Percentiles rank a stretch among this genome's conserved stretches.
These are phyloP conservation scores for Bovichtus diacanthus DNA, from an alignment of 2,797 vertebrate species.

Conservation along the genomic window DNA sequence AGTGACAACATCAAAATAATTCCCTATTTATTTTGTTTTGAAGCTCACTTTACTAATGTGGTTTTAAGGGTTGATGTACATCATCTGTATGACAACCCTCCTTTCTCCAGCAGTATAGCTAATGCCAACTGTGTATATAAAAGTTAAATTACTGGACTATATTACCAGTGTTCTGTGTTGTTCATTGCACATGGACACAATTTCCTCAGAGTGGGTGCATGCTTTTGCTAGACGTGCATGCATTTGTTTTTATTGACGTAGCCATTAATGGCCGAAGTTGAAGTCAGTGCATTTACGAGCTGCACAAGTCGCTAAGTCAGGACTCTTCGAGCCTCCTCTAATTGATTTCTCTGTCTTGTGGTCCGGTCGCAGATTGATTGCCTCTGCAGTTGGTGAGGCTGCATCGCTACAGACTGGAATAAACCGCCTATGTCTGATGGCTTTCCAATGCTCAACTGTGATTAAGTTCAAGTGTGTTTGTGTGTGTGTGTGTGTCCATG, in stretches of 20 bases:
- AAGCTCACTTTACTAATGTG: neutral
- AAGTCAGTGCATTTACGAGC: constrained; percentile 50
- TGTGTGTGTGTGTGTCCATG: constrained; percentile 30
- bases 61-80: neutral
- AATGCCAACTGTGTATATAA: neutral
- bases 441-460: constrained; percentile 63
- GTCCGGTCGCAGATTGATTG: constrained; percentile 68
- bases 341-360: constrained; percentile 72
- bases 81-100: neutral
- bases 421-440: constrained; percentile 41
- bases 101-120: neutral
- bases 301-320: constrained; percentile 69
- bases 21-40: neutral
- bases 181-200: neutral
- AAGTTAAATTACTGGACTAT: neutral
- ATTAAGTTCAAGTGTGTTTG: constrained; percentile 66
- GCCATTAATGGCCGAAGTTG: constrained; percentile 47
- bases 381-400: constrained; percentile 67
- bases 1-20: neutral
- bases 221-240: neutral
- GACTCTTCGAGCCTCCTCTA: constrained; percentile 52
- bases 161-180: neutral
- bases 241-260: constrained; percentile 43
- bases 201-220: neutral
- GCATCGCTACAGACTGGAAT: constrained; percentile 58